Evolutionary conservation across 2,797 vertebrate species (phyloP).

Genomic region (Trachops cirrhosus): DNA sequence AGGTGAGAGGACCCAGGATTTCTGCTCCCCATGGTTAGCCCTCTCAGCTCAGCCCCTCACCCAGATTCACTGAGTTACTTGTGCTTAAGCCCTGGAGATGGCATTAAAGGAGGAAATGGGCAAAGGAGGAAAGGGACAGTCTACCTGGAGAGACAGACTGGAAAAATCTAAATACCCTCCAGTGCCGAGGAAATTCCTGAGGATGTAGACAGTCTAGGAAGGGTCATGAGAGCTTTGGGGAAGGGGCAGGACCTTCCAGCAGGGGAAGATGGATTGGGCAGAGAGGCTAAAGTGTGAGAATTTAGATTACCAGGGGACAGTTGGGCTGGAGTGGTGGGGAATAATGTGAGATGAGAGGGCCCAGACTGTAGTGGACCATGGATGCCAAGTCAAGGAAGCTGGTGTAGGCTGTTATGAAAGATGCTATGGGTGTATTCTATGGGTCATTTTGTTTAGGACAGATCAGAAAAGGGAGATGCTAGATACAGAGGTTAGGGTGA

Average conservation of each 20-base stretch:
- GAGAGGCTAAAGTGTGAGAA: neutral
- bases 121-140: neutral
- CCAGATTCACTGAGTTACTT: neutral
- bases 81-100: neutral
- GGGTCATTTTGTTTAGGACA: neutral
- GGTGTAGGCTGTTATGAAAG: neutral
- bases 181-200: neutral
- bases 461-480: neutral
- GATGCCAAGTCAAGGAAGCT: neutral
- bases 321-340: neutral
- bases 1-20: constrained; percentile 47
- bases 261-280: neutral
- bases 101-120: neutral
- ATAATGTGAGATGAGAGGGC: too few species aligned
- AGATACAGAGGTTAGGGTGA: neutral
- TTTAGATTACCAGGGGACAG: neutral
- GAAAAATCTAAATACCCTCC: neutral
- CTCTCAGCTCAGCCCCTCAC: neutral
- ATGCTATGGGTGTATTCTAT: neutral
- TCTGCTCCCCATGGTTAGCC: neutral
- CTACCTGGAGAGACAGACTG: neutral
- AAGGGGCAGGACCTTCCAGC: too few species aligned
- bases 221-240: neutral
- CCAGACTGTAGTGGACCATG: rapidly evolving
- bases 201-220: neutral